phyloP scores from a whole-genome alignment of 2,797 vertebrate genomes.

The Epinephelus coioides region DNA sequence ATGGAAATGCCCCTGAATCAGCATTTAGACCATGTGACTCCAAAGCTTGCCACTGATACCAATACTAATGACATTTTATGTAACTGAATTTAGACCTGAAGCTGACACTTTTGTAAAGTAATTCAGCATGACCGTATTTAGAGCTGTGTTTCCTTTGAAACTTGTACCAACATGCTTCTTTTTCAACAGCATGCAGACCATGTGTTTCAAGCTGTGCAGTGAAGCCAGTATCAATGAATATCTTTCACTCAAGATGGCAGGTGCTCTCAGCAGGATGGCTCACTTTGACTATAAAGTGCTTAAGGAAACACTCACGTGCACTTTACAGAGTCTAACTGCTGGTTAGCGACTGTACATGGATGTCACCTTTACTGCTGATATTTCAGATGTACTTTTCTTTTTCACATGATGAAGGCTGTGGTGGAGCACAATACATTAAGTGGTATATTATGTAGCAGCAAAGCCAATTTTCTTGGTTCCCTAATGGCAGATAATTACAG shows the following conservation, averaged over 20 bases:
- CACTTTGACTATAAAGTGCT: slow-evolving; percentile 11
- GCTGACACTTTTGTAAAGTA: slow-evolving; percentile 16
- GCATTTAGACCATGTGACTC: slow-evolving; percentile 33
- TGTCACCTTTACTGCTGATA: background rate
- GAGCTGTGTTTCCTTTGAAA: slow-evolving; percentile 36
- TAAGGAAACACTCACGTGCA: slow-evolving; percentile 36
- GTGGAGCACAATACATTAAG: background rate
- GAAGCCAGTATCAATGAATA: slow-evolving; percentile 30
- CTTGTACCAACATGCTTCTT: slow-evolving; percentile 27
- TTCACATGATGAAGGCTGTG: background rate
- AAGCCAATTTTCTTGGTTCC: too few relatives aligned
- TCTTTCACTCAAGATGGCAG: slow-evolving; percentile 47
- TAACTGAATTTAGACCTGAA: slow-evolving; percentile 19
- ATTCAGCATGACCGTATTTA: slow-evolving; percentile 11
- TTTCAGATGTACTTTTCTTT: background rate
- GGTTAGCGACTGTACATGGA: background rate
- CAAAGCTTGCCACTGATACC: slow-evolving; percentile 26
- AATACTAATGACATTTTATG: slow-evolving; percentile 40
- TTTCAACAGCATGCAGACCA: slow-evolving; percentile 31
- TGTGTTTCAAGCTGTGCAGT: slow-evolving; percentile 44
- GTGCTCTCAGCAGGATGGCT: slow-evolving; percentile 46
- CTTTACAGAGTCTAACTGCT: slow-evolving; percentile 29
- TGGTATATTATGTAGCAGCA: background rate
- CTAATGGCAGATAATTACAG: background rate
- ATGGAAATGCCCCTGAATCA: slow-evolving; percentile 54